Conservation (phyloP, 2,888 invertebrate species). For the Hemicrepidius hirtus region DNA sequence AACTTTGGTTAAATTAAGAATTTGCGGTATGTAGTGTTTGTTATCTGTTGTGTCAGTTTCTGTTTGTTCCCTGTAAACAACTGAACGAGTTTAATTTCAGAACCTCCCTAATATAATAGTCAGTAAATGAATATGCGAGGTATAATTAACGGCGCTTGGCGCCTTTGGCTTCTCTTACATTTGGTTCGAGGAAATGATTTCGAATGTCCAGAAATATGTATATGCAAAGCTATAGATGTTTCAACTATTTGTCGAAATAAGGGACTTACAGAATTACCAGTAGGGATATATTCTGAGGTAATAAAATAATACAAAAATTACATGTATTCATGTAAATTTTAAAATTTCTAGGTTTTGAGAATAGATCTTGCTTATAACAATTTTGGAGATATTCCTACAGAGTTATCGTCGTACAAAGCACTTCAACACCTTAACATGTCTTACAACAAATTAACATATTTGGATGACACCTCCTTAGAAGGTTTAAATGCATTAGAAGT, state of each 20-base stretch:
- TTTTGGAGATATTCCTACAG: conserved; percentile 75
- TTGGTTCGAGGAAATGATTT: conserved; percentile 26
- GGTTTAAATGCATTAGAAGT: conserved; percentile 76
- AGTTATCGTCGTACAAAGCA: conserved; percentile 72
- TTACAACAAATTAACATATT: conserved; percentile 63
- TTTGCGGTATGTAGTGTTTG: conserved; percentile 47
- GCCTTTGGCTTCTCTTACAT: conserved; percentile 35
- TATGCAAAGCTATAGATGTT: conserved; percentile 44
- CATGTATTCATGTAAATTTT: conserved; percentile 27
- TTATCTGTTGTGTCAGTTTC: conserved; percentile 46
- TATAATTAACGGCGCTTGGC: conserved; percentile 22
- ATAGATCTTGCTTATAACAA: conserved; percentile 80
- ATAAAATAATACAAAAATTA: not conserved
- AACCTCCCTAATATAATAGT: conserved; percentile 38
- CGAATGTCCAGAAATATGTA: conserved; percentile 51
- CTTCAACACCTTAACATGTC: conserved; percentile 76
- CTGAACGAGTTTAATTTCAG: conserved; percentile 44
- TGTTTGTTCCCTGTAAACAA: conserved; percentile 43
- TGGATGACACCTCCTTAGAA: conserved; percentile 68
- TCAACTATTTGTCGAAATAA: conserved; percentile 52
- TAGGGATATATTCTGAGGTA: conserved; percentile 69
- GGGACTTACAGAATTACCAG: conserved; percentile 70
- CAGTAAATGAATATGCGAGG: conserved; percentile 35
- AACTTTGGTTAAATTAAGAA: conserved; percentile 48
- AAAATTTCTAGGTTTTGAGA: conserved; percentile 76